Percentiles rank a stretch among this genome's conserved stretches.
Conservation (phyloP, 2,797 vertebrate species). For the Gorsachius magnificus region DNA sequence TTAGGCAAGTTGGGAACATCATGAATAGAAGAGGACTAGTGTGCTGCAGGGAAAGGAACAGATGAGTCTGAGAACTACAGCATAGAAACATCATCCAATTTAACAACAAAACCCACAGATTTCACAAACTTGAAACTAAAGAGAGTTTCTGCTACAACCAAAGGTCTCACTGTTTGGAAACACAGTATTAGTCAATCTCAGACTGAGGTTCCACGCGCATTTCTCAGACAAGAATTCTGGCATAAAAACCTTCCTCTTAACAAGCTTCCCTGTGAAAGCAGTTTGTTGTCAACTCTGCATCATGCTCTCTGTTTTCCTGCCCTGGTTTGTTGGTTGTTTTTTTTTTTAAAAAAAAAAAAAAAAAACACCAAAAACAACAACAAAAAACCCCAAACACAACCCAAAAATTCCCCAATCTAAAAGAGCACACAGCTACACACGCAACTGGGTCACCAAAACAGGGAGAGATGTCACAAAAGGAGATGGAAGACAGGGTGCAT, state of each 20-base stretch:
- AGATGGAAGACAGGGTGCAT: neutral
- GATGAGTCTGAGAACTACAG: neutral
- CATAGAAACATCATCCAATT: neutral
- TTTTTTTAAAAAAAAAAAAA: neutral
- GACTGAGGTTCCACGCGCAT: neutral
- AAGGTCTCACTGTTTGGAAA: neutral
- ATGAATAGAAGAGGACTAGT: neutral
- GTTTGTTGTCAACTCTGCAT: neutral
- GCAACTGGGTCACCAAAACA: neutral
- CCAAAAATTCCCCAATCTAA: neutral
- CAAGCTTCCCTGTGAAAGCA: neutral
- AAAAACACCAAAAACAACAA: no score
- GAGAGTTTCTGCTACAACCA: neutral
- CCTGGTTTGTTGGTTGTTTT: neutral
- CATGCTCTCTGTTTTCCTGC: neutral
- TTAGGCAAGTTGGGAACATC: neutral
- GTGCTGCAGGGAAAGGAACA: neutral
- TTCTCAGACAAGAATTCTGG: neutral
- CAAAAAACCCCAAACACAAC: neutral
- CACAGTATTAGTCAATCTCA: neutral
- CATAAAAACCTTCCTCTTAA: neutral
- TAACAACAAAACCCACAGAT: neutral
- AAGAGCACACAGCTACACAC: neutral
- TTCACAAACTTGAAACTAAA: neutral
- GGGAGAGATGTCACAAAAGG: neutral